These are phyloP conservation scores for Tachina lurida DNA, from an alignment of 2,888 invertebrate genomes.

Conservation along the genomic window DNA sequence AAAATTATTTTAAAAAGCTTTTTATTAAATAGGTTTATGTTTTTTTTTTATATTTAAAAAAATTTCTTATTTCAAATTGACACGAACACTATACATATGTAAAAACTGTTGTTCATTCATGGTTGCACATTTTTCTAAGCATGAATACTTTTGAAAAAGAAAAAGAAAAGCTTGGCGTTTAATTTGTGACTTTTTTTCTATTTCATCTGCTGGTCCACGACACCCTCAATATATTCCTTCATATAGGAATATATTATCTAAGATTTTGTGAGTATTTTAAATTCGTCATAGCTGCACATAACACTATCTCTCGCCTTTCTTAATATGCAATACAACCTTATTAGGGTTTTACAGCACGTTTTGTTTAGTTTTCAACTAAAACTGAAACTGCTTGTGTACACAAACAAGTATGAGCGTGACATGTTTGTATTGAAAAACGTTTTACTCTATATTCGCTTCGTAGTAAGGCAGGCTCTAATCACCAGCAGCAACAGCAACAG, in stretches of 20 bases:
- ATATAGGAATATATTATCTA: too few relatives aligned
- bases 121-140: conserved; percentile 26
- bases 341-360: conserved; percentile 55
- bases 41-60: too few relatives aligned
- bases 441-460: conserved; percentile 8
- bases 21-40: too few relatives aligned
- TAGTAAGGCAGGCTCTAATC: conserved; percentile 5
- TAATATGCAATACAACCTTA: background rate
- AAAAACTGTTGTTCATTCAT: conserved; percentile 21
- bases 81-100: conserved; percentile 6
- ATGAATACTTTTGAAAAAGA: background rate
- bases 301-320: background rate
- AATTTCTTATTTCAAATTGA: background rate
- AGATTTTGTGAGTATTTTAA: too few relatives aligned
- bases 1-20: too few relatives aligned
- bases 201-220: too few relatives aligned
- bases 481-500: background rate
- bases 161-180: background rate
- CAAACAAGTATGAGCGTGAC: background rate
- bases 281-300: background rate
- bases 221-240: too few relatives aligned
- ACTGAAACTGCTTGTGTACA: conserved; percentile 25
- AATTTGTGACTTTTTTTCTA: background rate
- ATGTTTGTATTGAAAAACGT: conserved; percentile 30
- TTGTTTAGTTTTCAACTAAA: conserved; percentile 60